Evolutionary conservation across 2,888 invertebrate species (phyloP).

Genomic region (Agrypnus murinus): DNA sequence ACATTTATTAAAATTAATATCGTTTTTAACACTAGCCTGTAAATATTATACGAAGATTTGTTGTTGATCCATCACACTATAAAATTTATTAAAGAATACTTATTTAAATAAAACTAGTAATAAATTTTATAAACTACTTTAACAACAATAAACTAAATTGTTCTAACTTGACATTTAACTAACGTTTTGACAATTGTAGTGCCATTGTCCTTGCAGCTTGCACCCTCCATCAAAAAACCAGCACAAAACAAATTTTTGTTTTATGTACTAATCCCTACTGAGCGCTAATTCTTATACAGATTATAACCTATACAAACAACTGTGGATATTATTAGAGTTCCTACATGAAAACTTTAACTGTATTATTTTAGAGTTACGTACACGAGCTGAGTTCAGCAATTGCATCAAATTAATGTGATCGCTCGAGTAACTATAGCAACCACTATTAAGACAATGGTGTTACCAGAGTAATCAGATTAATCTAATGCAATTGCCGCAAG

Average conservation of each 20-base stretch:
- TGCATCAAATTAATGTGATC: too few species aligned
- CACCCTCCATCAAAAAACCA: not conserved
- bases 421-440: too few species aligned
- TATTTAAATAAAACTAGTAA: not conserved
- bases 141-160: not conserved
- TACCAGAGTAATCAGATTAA: too few species aligned
- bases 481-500: too few species aligned
- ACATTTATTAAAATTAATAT: not conserved
- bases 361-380: too few species aligned
- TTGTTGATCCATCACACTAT: slow-evolving; percentile 9
- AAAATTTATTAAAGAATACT: not conserved
- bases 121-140: not conserved
- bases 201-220: slow-evolving; percentile 10
- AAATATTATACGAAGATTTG: not conserved
- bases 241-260: not conserved
- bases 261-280: not conserved
- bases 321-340: too few species aligned
- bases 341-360: too few species aligned
- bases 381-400: too few species aligned
- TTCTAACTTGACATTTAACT: slow-evolving; percentile 19
- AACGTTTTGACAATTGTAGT: not conserved
- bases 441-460: too few species aligned
- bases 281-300: not conserved
- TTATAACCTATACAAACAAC: too few species aligned
- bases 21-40: slow-evolving; percentile 1